Base-by-base conservation (phyloP, 1,140 invertebrate species). In the Chrysomallon squamiferum region DNA sequence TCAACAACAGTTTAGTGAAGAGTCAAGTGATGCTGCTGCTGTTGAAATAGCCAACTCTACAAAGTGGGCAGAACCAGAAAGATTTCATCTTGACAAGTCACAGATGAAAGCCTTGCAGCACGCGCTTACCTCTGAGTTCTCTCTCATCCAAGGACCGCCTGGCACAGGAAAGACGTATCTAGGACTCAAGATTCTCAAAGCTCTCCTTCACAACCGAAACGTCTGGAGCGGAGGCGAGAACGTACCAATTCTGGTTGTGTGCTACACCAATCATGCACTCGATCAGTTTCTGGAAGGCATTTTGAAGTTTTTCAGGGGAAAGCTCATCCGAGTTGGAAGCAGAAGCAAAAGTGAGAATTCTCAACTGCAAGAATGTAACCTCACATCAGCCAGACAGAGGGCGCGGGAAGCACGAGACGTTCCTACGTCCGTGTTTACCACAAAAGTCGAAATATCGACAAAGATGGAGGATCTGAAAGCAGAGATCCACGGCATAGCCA, bases 221-320 rank as follows among this genome's bases (percentile, higher is more conserved):
- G 52, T 76, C 3, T 84, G 82, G 82, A 60, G 47, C 3, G 43
- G 47, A 29, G 60, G 64, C 38, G 63, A 58, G 2, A 64, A 35
- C 18, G 43, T 61, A 9, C 90, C 92, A 7, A 90, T 95, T 64
- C 81, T 95, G 4, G 86, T 95, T 9, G 89, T 95, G 20, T 93
- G 93, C 77, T 94, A 91, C 71, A 95, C 93, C 0, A 96, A 95
- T 79, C 93, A 95, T 82, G 93, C 94, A 0, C 78, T 96, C 3
- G 94, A 95, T 86, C 93, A 95, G 77, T 95, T 96, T 85, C 83
- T 96, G 13, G 89, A 93, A 78, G 91, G 90, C 25, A 73, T 84
- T 27, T 41, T 78, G 27, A 59, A 68, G 11, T 76, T 76, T 58
- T 73, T 66, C 41, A 52, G 73, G 18, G 73, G 72, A 4, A 73